Evolutionary conservation across 2,797 vertebrate species (phyloP), one percentile per base, ranked within the genome.

Genomic region (Catamblyrhynchus diadema): DNA sequence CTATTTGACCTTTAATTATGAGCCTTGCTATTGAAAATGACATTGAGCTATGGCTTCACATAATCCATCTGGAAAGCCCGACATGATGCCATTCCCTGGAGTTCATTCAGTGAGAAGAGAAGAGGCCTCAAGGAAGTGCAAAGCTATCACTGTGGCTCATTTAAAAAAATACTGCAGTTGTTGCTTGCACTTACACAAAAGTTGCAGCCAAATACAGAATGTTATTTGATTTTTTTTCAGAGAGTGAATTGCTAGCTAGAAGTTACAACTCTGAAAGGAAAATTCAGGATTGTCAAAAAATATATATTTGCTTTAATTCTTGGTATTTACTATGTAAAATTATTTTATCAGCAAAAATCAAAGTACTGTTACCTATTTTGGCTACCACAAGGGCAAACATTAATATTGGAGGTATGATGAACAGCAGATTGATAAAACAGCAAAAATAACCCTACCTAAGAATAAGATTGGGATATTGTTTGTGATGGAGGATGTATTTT

Each of bases 1-100:
- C 98, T 99, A 98, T 98, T 98, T 99, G 99, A 99, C 99, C 99
- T 99, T 99, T 99, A 99, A 99, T 99, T 99, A 99, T 98, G 98
- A 98, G 98, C 97, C 98, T 97, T 98, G 98, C 97, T 98, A 98
- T 98, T 98, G 98, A 98, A 98, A 98, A 98, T 98, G 98, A 98
- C 98, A 98, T 98, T 98, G 98, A 98, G 98, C 98, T 98, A 98
- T 98, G 98, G 98, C 98, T 98, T 97, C 98, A 98, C 98, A 98
- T 99, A 99, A 99, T 99, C 98, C 98, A 93, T 97, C 98, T 98
- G 98, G 98, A 98, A 98, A 97, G 96, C 97, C 97, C 97, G 96
- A 98, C 97, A 87, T 98, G 98, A 98, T 97, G 97, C 98, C 96
- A 86, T 97, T 98, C 98, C 98, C 98, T 93, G 96, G 98, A 98